Evolutionary conservation across 2,888 invertebrate genomes (phyloP).

Genomic region (Drosophila tanythrix): DNA sequence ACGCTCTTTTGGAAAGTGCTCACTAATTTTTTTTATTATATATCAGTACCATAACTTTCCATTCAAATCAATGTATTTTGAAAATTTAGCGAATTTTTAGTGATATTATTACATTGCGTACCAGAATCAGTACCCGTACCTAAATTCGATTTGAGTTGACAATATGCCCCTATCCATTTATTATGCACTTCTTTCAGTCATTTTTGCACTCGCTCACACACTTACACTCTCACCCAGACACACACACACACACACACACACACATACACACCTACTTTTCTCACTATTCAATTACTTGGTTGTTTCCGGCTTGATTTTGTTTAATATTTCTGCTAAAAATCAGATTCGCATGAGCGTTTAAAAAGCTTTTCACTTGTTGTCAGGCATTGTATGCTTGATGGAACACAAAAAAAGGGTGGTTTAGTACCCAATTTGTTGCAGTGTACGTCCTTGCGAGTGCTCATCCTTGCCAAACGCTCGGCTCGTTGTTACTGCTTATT

Average conservation of each 20-base stretch:
- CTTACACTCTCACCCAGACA: neutral
- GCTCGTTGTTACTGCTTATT: constrained; percentile 77
- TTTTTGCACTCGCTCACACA: neutral
- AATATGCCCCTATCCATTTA: neutral
- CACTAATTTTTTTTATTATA: no score
- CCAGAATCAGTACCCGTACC: fast-evolving
- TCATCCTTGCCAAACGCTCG: constrained; percentile 45
- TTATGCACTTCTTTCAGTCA: neutral
- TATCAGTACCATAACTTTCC: no score
- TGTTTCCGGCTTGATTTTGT: neutral
- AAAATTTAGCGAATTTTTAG: no score
- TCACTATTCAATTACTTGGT: neutral
- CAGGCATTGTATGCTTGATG: neutral
- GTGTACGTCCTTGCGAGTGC: constrained; percentile 42
- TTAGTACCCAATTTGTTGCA: neutral
- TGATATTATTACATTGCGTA: neutral
- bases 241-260: neutral
- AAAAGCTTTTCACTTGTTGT: neutral
- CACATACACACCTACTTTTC: neutral
- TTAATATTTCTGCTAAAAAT: neutral
- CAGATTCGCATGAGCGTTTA: neutral
- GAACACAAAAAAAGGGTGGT: neutral
- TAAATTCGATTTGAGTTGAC: neutral
- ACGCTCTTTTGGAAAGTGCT: no score
- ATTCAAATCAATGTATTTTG: neutral